These are phyloP conservation scores for Heteromyza rotundicornis DNA, from an alignment of 2,888 invertebrate species.

Conservation along the genomic window DNA sequence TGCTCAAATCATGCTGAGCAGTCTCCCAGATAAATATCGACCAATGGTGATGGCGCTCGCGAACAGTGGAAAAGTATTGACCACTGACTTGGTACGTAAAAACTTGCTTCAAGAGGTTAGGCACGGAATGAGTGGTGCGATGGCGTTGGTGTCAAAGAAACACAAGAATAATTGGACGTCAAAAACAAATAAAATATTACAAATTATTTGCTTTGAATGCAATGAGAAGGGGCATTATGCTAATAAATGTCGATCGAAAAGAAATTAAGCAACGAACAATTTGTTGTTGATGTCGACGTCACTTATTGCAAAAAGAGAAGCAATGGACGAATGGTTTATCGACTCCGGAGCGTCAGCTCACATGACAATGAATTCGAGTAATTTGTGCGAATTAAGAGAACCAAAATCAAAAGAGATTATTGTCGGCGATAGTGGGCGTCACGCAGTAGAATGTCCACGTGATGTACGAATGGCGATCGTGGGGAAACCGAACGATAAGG, in stretches of 20 bases:
- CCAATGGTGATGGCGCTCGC: no score
- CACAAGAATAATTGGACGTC: slow-evolving; percentile 4
- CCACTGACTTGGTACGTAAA: slow-evolving; percentile 8
- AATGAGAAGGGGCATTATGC: slow-evolving; percentile 21
- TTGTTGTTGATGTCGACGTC: slow-evolving; percentile 18
- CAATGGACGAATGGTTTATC: no score
- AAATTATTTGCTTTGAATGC: slow-evolving; percentile 17
- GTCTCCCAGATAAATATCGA: no score
- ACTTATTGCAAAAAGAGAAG: slow-evolving; percentile 18
- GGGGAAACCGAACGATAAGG: slow-evolving; percentile 39
- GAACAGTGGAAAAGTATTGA: background rate
- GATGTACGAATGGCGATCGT: slow-evolving; percentile 22
- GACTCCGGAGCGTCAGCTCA: no score
- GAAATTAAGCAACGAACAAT: slow-evolving; percentile 13
- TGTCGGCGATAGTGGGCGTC: slow-evolving; percentile 15
- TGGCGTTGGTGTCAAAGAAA: slow-evolving; percentile 6
- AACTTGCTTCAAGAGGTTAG: background rate
- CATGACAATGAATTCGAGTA: no score
- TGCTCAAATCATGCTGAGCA: no score
- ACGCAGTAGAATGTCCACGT: slow-evolving; percentile 3
- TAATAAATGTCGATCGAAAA: slow-evolving; percentile 21
- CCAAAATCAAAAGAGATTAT: slow-evolving; percentile 21
- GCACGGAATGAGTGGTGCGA: background rate
- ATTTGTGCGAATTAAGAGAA: slow-evolving; percentile 23
- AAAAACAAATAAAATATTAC: slow-evolving; percentile 13